Conservation (phyloP, 2,113 vertebrate species). For the Pluvianellus socialis region DNA sequence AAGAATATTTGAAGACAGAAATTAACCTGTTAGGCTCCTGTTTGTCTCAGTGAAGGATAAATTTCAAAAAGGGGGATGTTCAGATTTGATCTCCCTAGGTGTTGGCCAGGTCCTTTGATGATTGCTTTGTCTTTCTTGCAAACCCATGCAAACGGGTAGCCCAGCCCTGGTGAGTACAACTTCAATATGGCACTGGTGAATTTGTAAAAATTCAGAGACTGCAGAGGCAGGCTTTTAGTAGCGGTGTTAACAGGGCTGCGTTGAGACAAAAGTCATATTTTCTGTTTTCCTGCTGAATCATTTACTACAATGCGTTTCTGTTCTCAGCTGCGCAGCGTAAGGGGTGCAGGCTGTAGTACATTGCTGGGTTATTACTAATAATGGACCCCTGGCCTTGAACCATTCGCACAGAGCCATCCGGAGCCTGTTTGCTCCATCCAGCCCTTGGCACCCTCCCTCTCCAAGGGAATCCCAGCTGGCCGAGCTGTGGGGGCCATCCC, state of each 20-base stretch:
- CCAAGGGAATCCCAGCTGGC: neutral
- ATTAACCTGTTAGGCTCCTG: neutral
- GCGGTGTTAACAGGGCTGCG: neutral
- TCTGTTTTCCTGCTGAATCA: neutral
- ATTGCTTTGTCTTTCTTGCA: neutral
- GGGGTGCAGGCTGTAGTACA: neutral
- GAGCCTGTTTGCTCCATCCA: neutral
- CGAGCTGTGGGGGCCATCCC: neutral
- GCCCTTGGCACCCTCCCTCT: neutral
- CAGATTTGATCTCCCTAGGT: neutral
- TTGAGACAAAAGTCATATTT: neutral
- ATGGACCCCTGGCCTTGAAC: neutral
- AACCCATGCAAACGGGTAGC: neutral
- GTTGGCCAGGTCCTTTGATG: neutral
- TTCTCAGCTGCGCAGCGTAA: neutral
- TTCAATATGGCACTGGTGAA: neutral
- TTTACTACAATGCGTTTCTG: neutral
- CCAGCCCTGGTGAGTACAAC: neutral
- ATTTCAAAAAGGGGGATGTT: neutral
- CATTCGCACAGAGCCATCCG: neutral
- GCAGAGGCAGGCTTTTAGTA: neutral
- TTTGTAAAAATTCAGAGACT: neutral
- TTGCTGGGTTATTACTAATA: neutral
- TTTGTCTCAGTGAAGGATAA: neutral
- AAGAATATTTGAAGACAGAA: neutral